Evolutionary conservation across 2,113 vertebrate species (phyloP).

Genomic region (Hypomesus transpacificus): DNA sequence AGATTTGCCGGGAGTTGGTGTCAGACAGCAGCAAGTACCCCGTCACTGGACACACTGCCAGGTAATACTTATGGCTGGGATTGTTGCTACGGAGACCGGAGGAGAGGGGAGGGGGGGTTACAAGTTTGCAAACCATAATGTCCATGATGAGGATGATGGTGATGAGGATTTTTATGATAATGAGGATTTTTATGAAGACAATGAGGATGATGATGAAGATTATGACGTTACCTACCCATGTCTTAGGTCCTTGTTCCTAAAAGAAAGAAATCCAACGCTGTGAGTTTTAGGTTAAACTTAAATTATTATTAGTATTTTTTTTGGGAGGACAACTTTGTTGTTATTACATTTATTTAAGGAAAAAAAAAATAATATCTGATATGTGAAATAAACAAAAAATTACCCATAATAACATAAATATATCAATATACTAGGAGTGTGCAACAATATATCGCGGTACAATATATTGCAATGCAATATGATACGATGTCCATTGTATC

Average conservation of each 20-base stretch:
- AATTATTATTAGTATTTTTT: no score
- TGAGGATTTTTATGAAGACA: not conserved
- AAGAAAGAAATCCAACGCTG: slow-evolving; percentile 57
- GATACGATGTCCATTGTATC: no score
- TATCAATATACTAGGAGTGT: no score
- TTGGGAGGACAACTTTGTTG: no score
- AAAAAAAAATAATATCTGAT: no score
- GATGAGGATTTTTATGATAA: not conserved
- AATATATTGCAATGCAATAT: no score
- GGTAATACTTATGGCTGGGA: slow-evolving; percentile 87
- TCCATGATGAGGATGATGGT: not conserved
- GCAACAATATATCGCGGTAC: no score
- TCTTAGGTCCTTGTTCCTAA: slow-evolving; percentile 93
- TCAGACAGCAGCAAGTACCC: slow-evolving; percentile 82
- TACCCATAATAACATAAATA: no score
- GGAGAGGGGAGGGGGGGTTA: slow-evolving; percentile 1
- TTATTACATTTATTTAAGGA: no score
- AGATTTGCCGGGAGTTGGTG: slow-evolving; percentile 86
- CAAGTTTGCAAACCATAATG: no score
- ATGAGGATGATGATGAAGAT: slow-evolving; percentile 12
- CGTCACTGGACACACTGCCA: slow-evolving; percentile 85
- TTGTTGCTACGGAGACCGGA: slow-evolving; percentile 75
- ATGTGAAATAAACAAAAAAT: no score
- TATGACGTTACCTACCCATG: slow-evolving; percentile 80
- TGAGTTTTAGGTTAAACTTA: not conserved